Conservation (phyloP, 2,113 vertebrate species). For the Odocoileus virginianus region DNA sequence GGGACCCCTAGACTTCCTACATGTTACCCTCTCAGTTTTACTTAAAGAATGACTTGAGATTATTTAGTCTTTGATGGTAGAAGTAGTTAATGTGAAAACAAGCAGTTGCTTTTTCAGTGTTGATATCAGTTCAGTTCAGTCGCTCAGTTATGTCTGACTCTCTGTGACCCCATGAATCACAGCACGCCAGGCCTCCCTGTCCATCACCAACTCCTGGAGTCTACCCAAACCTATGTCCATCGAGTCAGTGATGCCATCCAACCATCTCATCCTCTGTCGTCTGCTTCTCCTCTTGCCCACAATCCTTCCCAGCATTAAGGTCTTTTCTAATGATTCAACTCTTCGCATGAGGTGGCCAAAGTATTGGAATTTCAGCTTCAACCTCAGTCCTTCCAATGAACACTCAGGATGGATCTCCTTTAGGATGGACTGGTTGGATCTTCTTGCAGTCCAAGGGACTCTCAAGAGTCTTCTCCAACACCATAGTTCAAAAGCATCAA, state of each 20-base stretch:
- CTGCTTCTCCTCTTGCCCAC: not conserved
- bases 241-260: not conserved
- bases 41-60: not conserved
- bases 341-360: not conserved
- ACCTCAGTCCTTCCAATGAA: not conserved
- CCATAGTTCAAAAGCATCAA: not conserved
- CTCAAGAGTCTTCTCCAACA: not conserved
- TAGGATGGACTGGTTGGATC: not conserved
- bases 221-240: not conserved
- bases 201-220: not conserved
- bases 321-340: not conserved
- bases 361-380: not conserved
- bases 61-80: not conserved
- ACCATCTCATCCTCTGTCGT: not conserved
- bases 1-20: not conserved
- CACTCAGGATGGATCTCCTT: not conserved
- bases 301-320: not conserved
- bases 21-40: not conserved
- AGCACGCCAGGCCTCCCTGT: not conserved
- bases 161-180: accelerated
- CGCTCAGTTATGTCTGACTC: not conserved
- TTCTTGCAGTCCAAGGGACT: not conserved
- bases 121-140: not conserved
- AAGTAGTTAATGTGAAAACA: not conserved
- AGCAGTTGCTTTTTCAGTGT: not conserved